Base-by-base conservation (phyloP, 1,140 invertebrate species). In the Cydia fagiglandana region DNA sequence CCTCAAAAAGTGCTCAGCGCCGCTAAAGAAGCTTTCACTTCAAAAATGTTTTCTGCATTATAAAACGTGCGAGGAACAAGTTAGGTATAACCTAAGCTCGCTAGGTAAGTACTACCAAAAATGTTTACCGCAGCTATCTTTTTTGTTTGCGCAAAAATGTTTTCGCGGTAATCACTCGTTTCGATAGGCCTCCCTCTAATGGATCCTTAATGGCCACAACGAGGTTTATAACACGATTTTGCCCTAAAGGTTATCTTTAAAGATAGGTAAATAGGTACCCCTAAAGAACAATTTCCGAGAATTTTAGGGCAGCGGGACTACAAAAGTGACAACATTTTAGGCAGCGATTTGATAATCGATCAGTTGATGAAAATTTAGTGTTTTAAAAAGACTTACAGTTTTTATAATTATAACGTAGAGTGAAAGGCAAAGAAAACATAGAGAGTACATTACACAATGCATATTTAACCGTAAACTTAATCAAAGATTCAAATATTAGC, bases 111-210 rank as follows among this genome's bases (percentile, higher is more conserved):
- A n/a, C n/a, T n/a, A 53, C 50, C 50, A 6, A 53, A n/a, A 53
- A 53, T 53, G n/a, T 1, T n/a, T 53, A 53, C 50, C 50, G 50
- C 56, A 61, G 56, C 17, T 24, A 61, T 61, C 20, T 61, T 10
- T 24, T 10, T 20, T 61, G 56, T 61, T 61, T 24, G 24, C 56
- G 9, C 56, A 61, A 61, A 61, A 61, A 61, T 61, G 56, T 61
- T 61, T 61, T 61, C 56, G 10, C 7, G 7, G n/a, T 61, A 61
- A 61, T 56, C 53, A 56, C 53, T 17, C n/a, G n/a, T 24, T 61
- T n/a, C 56, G 56, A 61, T 61, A 61, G 56, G 10, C 56, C 53
- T 4, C 56, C 56, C 56, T 61, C 56, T 61, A 61, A 61, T 61
- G 56, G 7, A 61, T 61, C 17, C 20, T 20, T 61, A 61, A 61